phyloP scores from a whole-genome alignment of 2,888 invertebrate genomes.

The Drosophila niveifrons region DNA sequence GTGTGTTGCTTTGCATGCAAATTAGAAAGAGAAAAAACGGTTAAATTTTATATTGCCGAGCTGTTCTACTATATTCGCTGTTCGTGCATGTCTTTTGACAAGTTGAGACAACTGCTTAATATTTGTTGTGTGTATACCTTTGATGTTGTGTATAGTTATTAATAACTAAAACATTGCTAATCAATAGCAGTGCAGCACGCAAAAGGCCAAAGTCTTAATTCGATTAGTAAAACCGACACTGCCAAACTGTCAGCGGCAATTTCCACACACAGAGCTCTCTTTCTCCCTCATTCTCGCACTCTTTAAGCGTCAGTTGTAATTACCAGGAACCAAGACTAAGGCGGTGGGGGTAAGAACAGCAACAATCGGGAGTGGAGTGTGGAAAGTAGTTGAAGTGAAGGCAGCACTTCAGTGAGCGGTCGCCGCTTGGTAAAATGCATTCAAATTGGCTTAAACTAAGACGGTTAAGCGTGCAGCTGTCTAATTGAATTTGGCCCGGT shows the following conservation, averaged over 20 bases:
- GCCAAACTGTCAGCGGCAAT: conserved; percentile 69
- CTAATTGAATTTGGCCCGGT: conserved; percentile 74
- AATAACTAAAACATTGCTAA: conserved; percentile 44
- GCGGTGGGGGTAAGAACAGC: conserved; percentile 3
- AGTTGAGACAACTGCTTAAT: conserved; percentile 13
- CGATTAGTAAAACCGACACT: conserved; percentile 62
- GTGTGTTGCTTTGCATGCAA: conserved; percentile 46
- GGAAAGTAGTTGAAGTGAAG: not conserved
- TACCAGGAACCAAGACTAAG: conserved; percentile 23
- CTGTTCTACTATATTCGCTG: not conserved
- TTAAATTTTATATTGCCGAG: conserved; percentile 41
- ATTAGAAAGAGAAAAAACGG: conserved; percentile 39
- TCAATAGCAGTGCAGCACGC: conserved; percentile 62
- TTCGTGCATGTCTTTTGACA: conserved; percentile 30
- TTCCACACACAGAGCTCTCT: conserved; percentile 26
- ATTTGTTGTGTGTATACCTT: not conserved
- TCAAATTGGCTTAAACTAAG: conserved; percentile 83
- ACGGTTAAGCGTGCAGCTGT: conserved; percentile 77
- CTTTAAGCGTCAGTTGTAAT: conserved; percentile 49
- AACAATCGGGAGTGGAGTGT: not conserved
- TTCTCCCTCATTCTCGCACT: conserved; percentile 32
- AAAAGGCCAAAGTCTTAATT: conserved; percentile 59
- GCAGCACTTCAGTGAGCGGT: conserved; percentile 31
- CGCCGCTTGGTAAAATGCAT: conserved; percentile 59
- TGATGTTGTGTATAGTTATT: conserved; percentile 16